Evolutionary conservation across 2,888 invertebrate species (phyloP).

Genomic region (Ferdinandea cuprea): DNA sequence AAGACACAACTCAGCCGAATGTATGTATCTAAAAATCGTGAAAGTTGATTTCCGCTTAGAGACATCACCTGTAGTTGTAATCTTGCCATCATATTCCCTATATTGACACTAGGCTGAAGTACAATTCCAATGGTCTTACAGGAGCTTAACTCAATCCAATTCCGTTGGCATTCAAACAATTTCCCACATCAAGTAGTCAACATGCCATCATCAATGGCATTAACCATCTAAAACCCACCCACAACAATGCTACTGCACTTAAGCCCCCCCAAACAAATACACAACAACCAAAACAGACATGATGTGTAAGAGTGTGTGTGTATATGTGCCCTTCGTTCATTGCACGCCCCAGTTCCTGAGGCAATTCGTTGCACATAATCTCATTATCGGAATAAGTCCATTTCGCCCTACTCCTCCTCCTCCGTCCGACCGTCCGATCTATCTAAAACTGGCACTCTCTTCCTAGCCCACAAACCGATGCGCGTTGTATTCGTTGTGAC

Average conservation of each 20-base stretch:
- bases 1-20: no score
- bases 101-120: slow-evolving; percentile 55
- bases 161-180: slow-evolving; percentile 69
- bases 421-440: no score
- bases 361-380: slow-evolving; percentile 78
- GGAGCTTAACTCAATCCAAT: slow-evolving; percentile 69
- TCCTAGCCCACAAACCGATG: slow-evolving; percentile 41
- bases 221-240: slow-evolving; percentile 70
- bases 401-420: neutral
- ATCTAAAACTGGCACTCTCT: slow-evolving; percentile 50
- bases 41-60: neutral
- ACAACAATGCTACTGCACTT: slow-evolving; percentile 73
- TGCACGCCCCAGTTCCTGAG: slow-evolving; percentile 73
- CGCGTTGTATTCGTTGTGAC: no score
- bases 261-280: slow-evolving; percentile 55
- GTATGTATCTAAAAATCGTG: neutral
- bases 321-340: slow-evolving; percentile 62
- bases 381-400: slow-evolving; percentile 76
- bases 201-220: slow-evolving; percentile 74
- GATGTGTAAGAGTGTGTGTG: no score
- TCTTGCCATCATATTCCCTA: slow-evolving; percentile 56
- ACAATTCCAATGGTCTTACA: slow-evolving; percentile 53
- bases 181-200: slow-evolving; percentile 74
- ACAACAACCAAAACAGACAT: slow-evolving; percentile 52
- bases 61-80: slow-evolving; percentile 51